phyloP scores from a whole-genome alignment of 2,113 vertebrate genomes.

The Orthonyx spaldingii region DNA sequence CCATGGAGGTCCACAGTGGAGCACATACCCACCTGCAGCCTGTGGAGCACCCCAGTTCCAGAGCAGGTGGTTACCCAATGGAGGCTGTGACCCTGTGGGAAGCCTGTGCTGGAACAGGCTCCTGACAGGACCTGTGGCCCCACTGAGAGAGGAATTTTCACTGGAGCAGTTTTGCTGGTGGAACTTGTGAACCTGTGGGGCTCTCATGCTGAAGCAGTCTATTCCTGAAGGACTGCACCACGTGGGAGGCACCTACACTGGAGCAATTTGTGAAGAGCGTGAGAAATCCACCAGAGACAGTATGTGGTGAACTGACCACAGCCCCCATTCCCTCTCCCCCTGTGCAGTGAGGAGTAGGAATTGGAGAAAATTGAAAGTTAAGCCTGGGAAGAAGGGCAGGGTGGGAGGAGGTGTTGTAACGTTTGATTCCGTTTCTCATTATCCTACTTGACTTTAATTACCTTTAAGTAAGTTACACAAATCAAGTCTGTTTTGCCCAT shows the following conservation, averaged over 20 bases:
- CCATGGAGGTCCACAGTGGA: background rate
- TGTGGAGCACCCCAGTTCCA: accelerated
- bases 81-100: background rate
- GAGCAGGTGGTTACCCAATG: background rate
- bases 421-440: background rate
- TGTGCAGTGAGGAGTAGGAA: background rate
- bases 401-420: background rate
- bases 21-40: background rate
- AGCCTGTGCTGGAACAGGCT: background rate
- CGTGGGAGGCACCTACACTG: background rate
- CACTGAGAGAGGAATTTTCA: background rate
- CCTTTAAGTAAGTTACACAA: background rate
- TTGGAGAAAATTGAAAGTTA: background rate
- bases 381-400: accelerated
- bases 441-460: background rate
- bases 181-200: accelerated
- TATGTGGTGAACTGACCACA: background rate
- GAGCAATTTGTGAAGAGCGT: background rate
- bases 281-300: background rate
- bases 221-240: background rate
- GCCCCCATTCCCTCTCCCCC: background rate
- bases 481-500: background rate
- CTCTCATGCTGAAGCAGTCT: background rate
- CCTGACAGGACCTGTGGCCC: background rate
- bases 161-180: background rate